Percentiles rank a stretch among this genome's conserved stretches.
Conservation (phyloP, 2,113 vertebrate genomes). For the Rana temporaria region DNA sequence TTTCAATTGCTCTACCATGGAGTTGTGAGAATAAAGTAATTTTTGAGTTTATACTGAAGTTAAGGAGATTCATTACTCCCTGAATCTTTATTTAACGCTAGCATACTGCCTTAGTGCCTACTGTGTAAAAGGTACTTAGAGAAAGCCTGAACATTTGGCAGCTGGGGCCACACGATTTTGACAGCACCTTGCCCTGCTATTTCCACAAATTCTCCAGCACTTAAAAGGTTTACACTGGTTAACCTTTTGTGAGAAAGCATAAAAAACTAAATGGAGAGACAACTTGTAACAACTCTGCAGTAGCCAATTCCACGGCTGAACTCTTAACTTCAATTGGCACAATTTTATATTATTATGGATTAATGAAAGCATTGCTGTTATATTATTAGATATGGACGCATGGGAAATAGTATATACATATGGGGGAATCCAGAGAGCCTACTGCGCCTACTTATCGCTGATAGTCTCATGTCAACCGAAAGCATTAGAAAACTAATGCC, state of each 20-base stretch:
- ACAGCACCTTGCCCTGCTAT: constrained; percentile 50
- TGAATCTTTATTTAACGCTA: constrained; percentile 56
- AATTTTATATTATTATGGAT: constrained; percentile 57
- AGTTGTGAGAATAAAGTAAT: constrained; percentile 53
- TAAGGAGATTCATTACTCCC: constrained; percentile 58
- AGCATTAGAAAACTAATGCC: neutral
- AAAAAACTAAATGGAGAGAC: constrained; percentile 54
- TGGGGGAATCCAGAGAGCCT: constrained; percentile 16
- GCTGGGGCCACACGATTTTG: constrained; percentile 51
- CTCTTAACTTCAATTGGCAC: constrained; percentile 54
- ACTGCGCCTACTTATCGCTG: constrained; percentile 17
- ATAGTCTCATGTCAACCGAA: constrained; percentile 28
- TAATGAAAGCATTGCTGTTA: constrained; percentile 50
- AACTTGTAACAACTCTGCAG: constrained; percentile 55
- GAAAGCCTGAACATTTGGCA: constrained; percentile 54
- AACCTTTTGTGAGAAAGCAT: constrained; percentile 53
- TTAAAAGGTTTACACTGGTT: constrained; percentile 58
- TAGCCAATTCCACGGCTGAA: constrained; percentile 49
- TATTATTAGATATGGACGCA: constrained; percentile 57
- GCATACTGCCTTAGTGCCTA: constrained; percentile 47
- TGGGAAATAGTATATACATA: constrained; percentile 52
- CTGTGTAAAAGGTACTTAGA: constrained; percentile 58
- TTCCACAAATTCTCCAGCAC: constrained; percentile 50
- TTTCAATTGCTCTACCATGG: constrained; percentile 52
- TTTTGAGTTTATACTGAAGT: constrained; percentile 57